Evolutionary conservation across 2,113 vertebrate genomes (phyloP), one percentile per base, ranked within the genome.

Genomic region (Mesocricetus auratus): DNA sequence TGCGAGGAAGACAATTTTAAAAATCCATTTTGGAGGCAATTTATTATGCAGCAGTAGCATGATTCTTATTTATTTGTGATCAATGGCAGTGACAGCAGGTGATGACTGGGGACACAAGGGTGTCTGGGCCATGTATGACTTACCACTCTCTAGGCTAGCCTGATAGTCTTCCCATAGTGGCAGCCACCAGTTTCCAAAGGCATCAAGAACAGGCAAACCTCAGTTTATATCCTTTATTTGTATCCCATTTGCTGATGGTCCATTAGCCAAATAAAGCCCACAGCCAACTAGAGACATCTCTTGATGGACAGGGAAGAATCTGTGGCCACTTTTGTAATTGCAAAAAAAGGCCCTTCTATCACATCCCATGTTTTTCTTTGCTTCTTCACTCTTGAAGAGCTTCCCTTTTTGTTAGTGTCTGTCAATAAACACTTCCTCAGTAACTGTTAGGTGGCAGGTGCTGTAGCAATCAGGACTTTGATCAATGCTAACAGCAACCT

Each of bases 11-110:
- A 77, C 87, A 56, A 64, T 73, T 77, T 45, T 3, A 33, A 89
- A 42, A 62, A 95, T 53, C 66, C 92, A 64, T 62, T 94, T 89
- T 15, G 58, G 71, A 26, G 78, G 33, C 82, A 77, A 85, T 85
- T 93, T 82, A 56, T 92, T 81, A 85, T 21, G 22, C 21, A 78
- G 36, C 45, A 71, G 33, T 93, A 83, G 22, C 68, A 74, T 60
- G 89, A 29, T 9, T 17, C 56, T 45, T 66, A 68, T 9, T 1
- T 7, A 29, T 94, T 36, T 93, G 50, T 69, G 62, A 83, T 85
- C 29, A 10, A 66, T 60, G 69, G 24, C 69, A 81, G 71, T 24
- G 69, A 77, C 73, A 22, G 68, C n/a, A 74, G 92, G 45, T 66
- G 47, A 71, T 10, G 89, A 33, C 60, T 56, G 83, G 31, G 39